Conservation (phyloP, 1,140 invertebrate genomes). For the Drosophila bifasciata region DNA sequence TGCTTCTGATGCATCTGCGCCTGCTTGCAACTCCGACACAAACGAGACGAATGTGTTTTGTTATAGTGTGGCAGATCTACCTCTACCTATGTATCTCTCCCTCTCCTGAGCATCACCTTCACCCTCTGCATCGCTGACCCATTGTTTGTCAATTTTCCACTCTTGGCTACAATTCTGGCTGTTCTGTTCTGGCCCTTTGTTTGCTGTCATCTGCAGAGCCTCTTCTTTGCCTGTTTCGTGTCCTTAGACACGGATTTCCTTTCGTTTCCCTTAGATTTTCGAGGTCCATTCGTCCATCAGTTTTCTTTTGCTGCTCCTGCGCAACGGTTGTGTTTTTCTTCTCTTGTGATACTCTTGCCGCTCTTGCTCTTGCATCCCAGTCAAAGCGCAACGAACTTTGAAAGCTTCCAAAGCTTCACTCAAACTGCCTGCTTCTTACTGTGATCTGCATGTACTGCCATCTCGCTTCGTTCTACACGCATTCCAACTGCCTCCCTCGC, state of each 20-base stretch:
- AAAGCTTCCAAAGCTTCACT: conserved; percentile 39
- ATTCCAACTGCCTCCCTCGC: not conserved
- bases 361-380: not conserved
- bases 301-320: conserved; percentile 61
- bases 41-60: conserved; percentile 25
- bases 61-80: conserved; percentile 54
- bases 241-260: conserved; percentile 30
- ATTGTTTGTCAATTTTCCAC: conserved; percentile 81
- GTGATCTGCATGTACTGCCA: conserved; percentile 8
- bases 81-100: conserved; percentile 17
- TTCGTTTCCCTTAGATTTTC: conserved; percentile 27
- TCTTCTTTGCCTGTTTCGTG: conserved; percentile 19
- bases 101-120: conserved; percentile 32
- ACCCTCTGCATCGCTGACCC: conserved; percentile 39
- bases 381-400: not conserved
- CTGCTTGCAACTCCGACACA: conserved; percentile 20
- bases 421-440: not conserved
- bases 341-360: conserved; percentile 14
- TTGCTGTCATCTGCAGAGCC: conserved; percentile 71
- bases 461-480: conserved; percentile 1
- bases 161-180: conserved; percentile 65
- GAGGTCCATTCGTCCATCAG: conserved; percentile 41
- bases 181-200: conserved; percentile 52
- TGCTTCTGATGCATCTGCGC: conserved; percentile 58
- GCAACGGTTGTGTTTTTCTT: conserved; percentile 49